A percentile compares a stretch with the other conserved stretches of the same genome.
Evolutionary conservation across 2,113 vertebrate genomes (phyloP).

Genomic region (Atrichornis clamosus): DNA sequence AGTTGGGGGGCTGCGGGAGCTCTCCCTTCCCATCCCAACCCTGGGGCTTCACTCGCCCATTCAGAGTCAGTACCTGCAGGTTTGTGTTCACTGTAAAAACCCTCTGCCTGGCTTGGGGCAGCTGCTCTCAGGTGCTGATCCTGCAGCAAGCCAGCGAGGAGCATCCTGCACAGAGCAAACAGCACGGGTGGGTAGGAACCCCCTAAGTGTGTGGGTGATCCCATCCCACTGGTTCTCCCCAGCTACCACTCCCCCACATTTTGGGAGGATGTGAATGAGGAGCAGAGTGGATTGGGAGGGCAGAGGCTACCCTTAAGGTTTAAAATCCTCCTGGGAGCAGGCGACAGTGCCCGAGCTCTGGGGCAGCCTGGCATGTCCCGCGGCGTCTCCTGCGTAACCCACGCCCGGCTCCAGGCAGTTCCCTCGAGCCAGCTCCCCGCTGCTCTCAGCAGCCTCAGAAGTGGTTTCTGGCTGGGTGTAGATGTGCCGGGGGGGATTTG

Average conservation of each 20-base stretch:
- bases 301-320: not conserved
- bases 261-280: not conserved
- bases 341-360: too few relatives aligned
- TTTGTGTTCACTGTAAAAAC: not conserved
- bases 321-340: not conserved
- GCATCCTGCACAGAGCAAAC: not conserved
- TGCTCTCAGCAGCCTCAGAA: slow-evolving; percentile 52
- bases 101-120: not conserved
- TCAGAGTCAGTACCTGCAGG: not conserved
- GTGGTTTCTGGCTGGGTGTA: slow-evolving; percentile 57
- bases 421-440: slow-evolving; percentile 26
- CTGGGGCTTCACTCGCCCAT: not conserved
- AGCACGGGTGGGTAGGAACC: not conserved
- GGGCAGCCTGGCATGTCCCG: not conserved
- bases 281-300: not conserved
- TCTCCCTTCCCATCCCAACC: rapidly evolving
- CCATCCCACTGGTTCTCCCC: not conserved
- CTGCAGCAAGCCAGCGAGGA: not conserved
- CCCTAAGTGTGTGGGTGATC: not conserved
- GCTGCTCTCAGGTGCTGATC: not conserved
- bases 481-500: slow-evolving; percentile 46
- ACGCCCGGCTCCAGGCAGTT: slow-evolving; percentile 13
- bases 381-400: not conserved
- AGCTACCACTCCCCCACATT: not conserved
- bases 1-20: not conserved